Base-by-base conservation (phyloP, 2,797 vertebrate genomes). In the Leucoraja ocellata region DNA sequence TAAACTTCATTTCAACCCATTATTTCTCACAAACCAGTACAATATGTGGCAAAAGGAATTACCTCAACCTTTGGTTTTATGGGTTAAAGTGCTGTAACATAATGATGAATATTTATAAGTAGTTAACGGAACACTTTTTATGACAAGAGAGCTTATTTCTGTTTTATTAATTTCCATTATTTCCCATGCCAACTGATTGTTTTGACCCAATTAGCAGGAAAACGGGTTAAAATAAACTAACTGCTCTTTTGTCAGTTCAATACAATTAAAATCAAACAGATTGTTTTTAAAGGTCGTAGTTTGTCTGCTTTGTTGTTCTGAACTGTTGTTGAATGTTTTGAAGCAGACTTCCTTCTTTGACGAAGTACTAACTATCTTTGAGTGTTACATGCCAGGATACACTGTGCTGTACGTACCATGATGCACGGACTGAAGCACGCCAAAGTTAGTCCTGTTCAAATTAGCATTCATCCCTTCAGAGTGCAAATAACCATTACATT, bases 31-130 rank as follows among this genome's bases (percentile, higher is more conserved):
- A 84, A 61, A 61, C 25, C 54, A 28, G 21, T 83, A 83, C 28
- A 11, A 54, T 54, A 8, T 84, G 63, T 65, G 63, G 61, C 84
- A 88, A 68, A 88, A 68, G 65, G 9, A 32, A 32, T 63, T 63
- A 63, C 63, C 61, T 68, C 63, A 36, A 2, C 83, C n/a, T 68
- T 32, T 88, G 36, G 28, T 88, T 88, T 88, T 58, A 8, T 63
- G 65, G n/a, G n/a, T 63, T 10, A 36, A 68, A 68, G 21, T 32
- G 16, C 84, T 68, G 84, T 65, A 88, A 68, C 14, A 18, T 68
- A 36, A 63, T 88, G n/a, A 8, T 21, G 71, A 92, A 92, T 28
- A 54, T 76, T 92, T 92, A 76, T 58, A 76, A 76, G 23, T 92
- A 76, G 90, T 54, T 54, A 28, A 76, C 73, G 39, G 71, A 92